Conservation (phyloP, 2,113 vertebrate species). For the Laticauda laticaudata region DNA sequence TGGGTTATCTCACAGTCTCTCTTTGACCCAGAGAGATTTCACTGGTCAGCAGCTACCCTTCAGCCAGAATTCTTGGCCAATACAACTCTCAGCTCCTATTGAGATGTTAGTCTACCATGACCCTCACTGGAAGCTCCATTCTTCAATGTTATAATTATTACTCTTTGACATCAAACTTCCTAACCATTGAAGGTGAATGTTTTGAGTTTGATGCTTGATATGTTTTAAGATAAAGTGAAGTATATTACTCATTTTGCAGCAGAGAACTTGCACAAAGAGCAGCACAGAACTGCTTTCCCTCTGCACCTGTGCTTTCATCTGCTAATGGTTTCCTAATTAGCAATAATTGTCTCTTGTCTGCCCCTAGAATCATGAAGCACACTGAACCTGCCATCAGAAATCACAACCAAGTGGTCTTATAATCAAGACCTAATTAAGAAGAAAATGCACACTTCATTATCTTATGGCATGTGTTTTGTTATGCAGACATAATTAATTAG, state of each 20-base stretch:
- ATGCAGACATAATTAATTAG: constrained; percentile 58
- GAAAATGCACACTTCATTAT: constrained; percentile 33
- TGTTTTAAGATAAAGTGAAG: neutral
- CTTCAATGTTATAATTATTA: neutral
- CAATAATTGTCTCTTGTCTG: constrained; percentile 38
- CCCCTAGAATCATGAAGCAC: neutral
- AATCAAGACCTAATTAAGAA: constrained; percentile 58
- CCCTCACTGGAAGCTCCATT: neutral
- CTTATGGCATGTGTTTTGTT: neutral
- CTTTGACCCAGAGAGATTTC: neutral
- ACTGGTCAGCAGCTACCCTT: neutral
- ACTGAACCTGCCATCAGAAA: constrained; percentile 30
- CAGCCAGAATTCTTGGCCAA: neutral
- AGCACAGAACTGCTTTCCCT: neutral
- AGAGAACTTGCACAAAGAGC: neutral
- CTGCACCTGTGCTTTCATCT: neutral
- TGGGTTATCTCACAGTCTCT: neutral
- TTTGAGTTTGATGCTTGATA: neutral
- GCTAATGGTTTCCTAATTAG: constrained; percentile 41
- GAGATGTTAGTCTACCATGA: neutral
- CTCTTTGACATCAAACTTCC: neutral
- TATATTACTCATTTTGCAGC: neutral
- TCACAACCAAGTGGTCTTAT: constrained; percentile 47
- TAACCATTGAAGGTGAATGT: neutral
- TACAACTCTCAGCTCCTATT: neutral